Evolutionary conservation across 2,113 vertebrate species (phyloP).

Genomic region (Pristiophorus japonicus): DNA sequence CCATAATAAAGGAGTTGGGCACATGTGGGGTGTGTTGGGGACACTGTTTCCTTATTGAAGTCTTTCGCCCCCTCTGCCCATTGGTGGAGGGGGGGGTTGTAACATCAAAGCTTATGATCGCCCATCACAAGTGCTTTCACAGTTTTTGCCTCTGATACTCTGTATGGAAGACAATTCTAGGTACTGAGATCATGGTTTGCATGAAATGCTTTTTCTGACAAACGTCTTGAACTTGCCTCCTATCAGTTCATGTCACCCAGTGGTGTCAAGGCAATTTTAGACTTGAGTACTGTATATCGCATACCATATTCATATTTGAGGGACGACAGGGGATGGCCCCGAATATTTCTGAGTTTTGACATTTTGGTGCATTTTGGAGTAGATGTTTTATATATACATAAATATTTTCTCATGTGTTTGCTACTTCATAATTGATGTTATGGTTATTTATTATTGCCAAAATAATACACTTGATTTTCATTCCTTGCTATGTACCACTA

Average conservation of each 20-base stretch:
- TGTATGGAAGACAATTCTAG: neutral
- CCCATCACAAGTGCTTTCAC: neutral
- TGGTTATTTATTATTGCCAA: neutral
- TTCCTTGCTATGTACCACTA: neutral
- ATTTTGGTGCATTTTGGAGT: neutral
- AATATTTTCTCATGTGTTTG: neutral
- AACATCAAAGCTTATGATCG: neutral
- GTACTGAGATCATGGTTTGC: neutral
- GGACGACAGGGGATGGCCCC: neutral
- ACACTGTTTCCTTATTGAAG: too few relatives aligned
- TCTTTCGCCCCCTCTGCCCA: neutral
- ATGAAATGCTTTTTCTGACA: neutral
- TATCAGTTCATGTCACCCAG: neutral
- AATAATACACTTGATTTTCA: neutral
- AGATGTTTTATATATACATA: neutral
- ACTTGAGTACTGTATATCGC: neutral
- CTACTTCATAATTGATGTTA: neutral
- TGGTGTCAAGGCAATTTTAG: neutral
- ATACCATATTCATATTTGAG: neutral
- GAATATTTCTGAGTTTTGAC: neutral
- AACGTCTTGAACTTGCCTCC: neutral
- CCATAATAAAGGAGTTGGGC: too few relatives aligned
- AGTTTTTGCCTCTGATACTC: neutral
- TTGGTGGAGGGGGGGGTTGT: too few relatives aligned
- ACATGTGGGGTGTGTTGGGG: too few relatives aligned